Conservation (phyloP, 2,113 vertebrate species). For the Gobio gobio region DNA sequence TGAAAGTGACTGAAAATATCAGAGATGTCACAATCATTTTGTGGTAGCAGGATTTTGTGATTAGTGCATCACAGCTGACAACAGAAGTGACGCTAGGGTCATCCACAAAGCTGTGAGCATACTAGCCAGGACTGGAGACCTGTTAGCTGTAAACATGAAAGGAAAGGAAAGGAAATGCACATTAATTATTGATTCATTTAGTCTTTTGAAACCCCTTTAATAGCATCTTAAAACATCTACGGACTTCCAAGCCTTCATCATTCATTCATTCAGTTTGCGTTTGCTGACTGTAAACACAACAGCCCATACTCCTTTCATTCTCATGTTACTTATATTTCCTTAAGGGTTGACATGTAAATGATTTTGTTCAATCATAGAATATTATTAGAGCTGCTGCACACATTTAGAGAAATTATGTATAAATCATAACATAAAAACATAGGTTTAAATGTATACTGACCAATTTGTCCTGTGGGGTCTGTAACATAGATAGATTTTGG, state of each 20-base stretch:
- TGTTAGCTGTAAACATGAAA: background rate
- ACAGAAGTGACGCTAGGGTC: slow-evolving; percentile 1
- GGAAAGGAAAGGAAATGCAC: background rate
- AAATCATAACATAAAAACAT: background rate
- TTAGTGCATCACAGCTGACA: slow-evolving; percentile 29
- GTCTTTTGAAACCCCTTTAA: background rate
- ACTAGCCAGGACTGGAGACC: slow-evolving; percentile 8
- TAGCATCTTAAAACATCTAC: background rate
- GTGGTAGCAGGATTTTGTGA: background rate
- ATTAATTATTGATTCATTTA: background rate
- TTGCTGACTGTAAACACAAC: background rate
- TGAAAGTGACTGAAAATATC: background rate
- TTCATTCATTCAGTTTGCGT: background rate
- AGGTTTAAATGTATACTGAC: background rate
- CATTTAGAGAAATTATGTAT: background rate
- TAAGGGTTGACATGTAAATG: background rate
- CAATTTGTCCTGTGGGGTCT: background rate
- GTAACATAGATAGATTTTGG: background rate
- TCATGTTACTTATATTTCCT: background rate
- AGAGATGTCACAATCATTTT: background rate
- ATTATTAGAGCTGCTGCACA: background rate
- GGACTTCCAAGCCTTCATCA: background rate
- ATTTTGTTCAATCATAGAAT: background rate
- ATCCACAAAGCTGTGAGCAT: slow-evolving; percentile 22
- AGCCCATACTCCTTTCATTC: background rate